Conservation (phyloP, 1,140 invertebrate species). For the Pararge aegeria region DNA sequence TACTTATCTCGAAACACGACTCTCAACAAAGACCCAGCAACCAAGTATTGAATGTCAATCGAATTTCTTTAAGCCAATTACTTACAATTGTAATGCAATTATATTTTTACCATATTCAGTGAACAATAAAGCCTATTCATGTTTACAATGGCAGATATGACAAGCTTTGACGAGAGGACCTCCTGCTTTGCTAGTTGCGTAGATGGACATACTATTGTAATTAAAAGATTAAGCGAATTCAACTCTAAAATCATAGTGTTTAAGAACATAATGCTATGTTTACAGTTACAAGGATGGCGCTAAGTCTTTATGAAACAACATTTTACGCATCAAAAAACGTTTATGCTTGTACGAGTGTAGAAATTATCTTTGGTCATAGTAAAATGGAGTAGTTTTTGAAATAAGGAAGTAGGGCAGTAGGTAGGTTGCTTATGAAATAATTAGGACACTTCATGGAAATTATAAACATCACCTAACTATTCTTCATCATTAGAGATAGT, state of each 20-base stretch:
- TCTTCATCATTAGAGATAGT: too few species aligned
- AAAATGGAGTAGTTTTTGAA: background rate
- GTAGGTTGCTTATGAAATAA: background rate
- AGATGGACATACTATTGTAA: conserved; percentile 12
- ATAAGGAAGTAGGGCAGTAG: background rate
- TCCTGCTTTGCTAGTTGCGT: conserved; percentile 23
- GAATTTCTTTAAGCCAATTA: conserved; percentile 38
- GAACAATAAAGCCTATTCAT: conserved; percentile 38
- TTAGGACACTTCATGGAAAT: too few species aligned
- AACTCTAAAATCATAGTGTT: conserved; percentile 8
- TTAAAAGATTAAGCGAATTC: background rate
- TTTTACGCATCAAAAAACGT: conserved; percentile 27
- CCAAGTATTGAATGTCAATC: conserved; percentile 35
- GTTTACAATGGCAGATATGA: conserved; percentile 41
- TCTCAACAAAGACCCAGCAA: conserved; percentile 4
- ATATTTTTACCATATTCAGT: conserved; percentile 42
- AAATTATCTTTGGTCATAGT: conserved; percentile 14
- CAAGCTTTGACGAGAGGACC: conserved; percentile 44
- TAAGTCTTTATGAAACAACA: conserved; percentile 23
- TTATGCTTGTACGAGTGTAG: conserved; percentile 22
- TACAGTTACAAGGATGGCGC: conserved; percentile 14
- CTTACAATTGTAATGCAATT: conserved; percentile 44
- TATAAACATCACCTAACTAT: too few species aligned
- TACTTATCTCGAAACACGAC: background rate
- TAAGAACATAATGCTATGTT: too few species aligned